These are phyloP conservation scores for Rhagium mordax DNA, from an alignment of 2,888 invertebrate genomes.

Conservation along the genomic window DNA sequence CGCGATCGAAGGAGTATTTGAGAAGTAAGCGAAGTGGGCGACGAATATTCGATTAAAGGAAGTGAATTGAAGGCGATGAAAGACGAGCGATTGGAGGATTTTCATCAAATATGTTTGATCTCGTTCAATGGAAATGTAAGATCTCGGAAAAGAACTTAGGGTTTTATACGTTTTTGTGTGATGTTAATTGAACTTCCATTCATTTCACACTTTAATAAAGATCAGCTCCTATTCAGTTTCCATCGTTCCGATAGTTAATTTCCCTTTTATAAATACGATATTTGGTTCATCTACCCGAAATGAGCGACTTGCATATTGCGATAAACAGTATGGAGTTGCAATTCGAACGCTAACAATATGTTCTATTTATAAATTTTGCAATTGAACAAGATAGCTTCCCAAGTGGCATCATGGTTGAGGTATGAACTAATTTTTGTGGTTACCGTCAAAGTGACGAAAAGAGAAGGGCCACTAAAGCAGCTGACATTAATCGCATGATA, in stretches of 20 bases:
- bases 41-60: conserved; percentile 66
- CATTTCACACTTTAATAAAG: conserved; percentile 29
- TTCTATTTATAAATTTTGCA: too few species aligned
- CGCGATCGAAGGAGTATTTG: conserved; percentile 54
- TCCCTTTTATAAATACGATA: background rate
- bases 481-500: too few species aligned
- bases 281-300: background rate
- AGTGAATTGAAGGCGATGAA: conserved; percentile 65
- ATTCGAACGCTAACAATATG: too few species aligned
- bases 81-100: conserved; percentile 62
- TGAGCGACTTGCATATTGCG: background rate
- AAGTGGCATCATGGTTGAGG: too few species aligned
- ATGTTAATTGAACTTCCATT: conserved; percentile 45
- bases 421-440: too few species aligned
- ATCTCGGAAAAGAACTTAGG: conserved; percentile 32
- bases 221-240: conserved; percentile 9
- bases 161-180: conserved; percentile 39
- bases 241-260: background rate
- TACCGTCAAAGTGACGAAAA: too few species aligned
- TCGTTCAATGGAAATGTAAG: conserved; percentile 47
- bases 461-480: too few species aligned
- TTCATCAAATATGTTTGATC: conserved; percentile 65
- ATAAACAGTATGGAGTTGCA: too few species aligned
- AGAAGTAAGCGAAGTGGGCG: conserved; percentile 60
- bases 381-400: too few species aligned